phyloP scores from a whole-genome alignment of 2,113 vertebrate genomes.

The Syrrhaptes paradoxus region DNA sequence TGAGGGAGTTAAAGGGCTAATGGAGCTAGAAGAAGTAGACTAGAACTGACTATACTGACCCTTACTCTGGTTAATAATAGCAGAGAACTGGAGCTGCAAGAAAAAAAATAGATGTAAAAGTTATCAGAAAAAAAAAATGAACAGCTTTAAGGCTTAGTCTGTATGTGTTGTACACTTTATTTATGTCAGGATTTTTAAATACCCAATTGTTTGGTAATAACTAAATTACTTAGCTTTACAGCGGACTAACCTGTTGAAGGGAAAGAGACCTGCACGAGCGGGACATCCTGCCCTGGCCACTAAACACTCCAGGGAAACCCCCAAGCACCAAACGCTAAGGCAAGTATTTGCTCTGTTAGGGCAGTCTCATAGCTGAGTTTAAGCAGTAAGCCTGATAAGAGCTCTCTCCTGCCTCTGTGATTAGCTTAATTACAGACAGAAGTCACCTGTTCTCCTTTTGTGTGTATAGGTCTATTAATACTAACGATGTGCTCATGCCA shows the following conservation, averaged over 20 bases:
- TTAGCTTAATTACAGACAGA: slow-evolving; percentile 7
- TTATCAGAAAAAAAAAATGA: neutral
- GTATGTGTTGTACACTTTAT: neutral
- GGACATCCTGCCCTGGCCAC: neutral
- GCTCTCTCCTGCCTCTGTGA: neutral
- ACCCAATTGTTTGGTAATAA: neutral
- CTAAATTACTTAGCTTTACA: neutral
- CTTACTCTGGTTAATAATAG: neutral
- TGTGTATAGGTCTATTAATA: neutral
- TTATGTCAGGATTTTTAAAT: neutral
- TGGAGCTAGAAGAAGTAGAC: neutral
- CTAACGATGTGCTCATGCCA: neutral
- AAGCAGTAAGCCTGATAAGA: neutral
- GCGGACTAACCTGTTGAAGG: neutral
- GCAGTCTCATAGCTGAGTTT: neutral
- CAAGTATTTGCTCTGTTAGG: neutral
- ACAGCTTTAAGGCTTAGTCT: neutral
- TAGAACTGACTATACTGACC: neutral
- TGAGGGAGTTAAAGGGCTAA: neutral
- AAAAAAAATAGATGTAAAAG: neutral
- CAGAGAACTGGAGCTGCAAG: neutral
- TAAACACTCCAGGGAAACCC: neutral
- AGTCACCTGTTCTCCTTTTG: neutral
- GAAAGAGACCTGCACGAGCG: neutral
- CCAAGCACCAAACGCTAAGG: neutral